A percentile compares a stretch with the other conserved stretches of the same genome.
Conservation (phyloP, 2,888 invertebrate species). For the Diploptera punctata region DNA sequence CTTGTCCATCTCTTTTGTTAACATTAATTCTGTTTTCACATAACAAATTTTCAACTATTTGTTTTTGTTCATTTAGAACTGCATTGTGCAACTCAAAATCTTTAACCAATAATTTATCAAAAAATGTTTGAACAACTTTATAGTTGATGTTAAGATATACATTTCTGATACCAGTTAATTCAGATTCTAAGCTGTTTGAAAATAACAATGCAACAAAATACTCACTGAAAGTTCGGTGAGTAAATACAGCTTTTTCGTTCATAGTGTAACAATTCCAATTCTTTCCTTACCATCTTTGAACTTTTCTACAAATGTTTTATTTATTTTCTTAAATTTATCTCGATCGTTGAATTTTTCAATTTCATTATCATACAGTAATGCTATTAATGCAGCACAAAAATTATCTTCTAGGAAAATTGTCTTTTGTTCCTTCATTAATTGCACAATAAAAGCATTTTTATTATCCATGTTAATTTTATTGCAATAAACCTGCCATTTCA, state of each 20-base stretch:
- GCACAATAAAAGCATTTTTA: background rate
- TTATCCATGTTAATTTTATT: constrained; percentile 20
- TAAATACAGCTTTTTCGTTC: constrained; percentile 32
- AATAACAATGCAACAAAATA: constrained; percentile 36
- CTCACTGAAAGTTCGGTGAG: constrained; percentile 37
- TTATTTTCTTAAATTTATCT: background rate
- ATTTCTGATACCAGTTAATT: constrained; percentile 2
- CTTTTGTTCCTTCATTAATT: background rate
- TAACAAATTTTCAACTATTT: background rate
- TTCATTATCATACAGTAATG: constrained; percentile 9
- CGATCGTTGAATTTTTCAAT: background rate
- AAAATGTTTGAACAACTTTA: constrained; percentile 26
- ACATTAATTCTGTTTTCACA: background rate
- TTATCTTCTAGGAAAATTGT: constrained; percentile 10
- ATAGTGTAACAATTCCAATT: constrained; percentile 28
- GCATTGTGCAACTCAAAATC: constrained; percentile 23
- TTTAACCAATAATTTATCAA: constrained; percentile 28
- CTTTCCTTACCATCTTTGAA: constrained; percentile 23
- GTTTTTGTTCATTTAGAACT: constrained; percentile 15
- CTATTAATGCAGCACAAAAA: constrained; percentile 11
- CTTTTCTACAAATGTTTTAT: background rate
- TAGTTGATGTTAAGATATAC: constrained; percentile 12
- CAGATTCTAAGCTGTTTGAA: constrained; percentile 3
- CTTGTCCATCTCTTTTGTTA: constrained; percentile 5
- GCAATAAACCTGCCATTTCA: constrained; percentile 26